A percentile compares a stretch with the other conserved stretches of the same genome.
Evolutionary conservation across 2,797 vertebrate genomes (phyloP).

Genomic region (Clarias platycephalus): DNA sequence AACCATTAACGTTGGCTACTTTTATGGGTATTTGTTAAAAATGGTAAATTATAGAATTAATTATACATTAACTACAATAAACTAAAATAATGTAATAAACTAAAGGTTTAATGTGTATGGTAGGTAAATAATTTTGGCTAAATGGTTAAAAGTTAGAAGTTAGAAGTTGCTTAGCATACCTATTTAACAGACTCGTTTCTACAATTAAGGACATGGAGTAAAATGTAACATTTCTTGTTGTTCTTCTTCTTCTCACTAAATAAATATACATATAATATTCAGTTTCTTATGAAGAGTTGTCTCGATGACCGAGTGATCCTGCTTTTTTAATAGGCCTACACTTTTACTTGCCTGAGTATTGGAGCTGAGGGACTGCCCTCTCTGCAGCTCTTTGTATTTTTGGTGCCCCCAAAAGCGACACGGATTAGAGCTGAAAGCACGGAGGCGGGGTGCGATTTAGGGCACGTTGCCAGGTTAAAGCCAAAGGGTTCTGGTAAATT

Average conservation of each 20-base stretch:
- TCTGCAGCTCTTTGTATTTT: constrained; percentile 47
- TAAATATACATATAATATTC: background rate
- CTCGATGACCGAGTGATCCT: constrained; percentile 22
- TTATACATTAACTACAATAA: constrained; percentile 1
- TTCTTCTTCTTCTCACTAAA: background rate
- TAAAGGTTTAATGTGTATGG: background rate
- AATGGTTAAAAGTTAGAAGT: background rate
- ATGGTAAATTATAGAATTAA: too few relatives aligned
- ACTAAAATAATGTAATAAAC: background rate
- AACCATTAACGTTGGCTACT: background rate
- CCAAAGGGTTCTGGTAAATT: constrained; percentile 82
- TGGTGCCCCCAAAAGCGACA: constrained; percentile 52
- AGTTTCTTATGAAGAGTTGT: background rate
- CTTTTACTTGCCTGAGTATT: constrained; percentile 22
- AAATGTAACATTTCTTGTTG: background rate
- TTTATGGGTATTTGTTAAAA: background rate
- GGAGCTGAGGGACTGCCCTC: constrained; percentile 43
- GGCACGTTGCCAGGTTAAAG: constrained; percentile 81
- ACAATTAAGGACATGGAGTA: background rate
- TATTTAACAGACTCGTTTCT: background rate
- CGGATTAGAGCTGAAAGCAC: constrained; percentile 77
- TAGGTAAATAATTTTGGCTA: background rate
- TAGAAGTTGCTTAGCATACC: background rate
- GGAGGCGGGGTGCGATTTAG: constrained; percentile 78
- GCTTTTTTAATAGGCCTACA: constrained; percentile 17